Base-by-base conservation (phyloP, 2,113 vertebrate genomes). In the Micronycteris hirsuta region DNA sequence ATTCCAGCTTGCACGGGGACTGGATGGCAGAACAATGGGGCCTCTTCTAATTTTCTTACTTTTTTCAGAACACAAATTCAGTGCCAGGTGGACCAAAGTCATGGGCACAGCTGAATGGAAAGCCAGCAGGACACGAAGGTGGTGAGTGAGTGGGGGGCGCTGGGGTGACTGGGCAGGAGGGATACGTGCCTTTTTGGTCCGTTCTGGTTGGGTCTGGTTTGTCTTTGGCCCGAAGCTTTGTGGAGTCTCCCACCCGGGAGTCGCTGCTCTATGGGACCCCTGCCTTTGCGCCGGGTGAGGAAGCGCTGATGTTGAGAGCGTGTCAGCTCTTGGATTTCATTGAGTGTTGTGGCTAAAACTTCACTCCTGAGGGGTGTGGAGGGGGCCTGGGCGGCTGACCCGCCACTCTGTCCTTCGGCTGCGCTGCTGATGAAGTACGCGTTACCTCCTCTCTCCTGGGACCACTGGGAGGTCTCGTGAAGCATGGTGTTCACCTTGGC, bases 41-140 rank as follows among this genome's bases (percentile, higher is more conserved):
- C 58, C 43, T 52, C n/a, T 83, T 97, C 49, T 97, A 15, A 16
- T 2, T 61, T 2, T 4, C n/a, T 93, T 41, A 15, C 86, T 5
- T 91, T 97, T 98, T 97, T 33, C 98, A 99, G 99, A 99, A 98
- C 98, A 99, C 99, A 99, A 99, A 98, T 99, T 99, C 98, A 99
- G 98, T 97, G 98, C 98, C 99, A 99, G 99, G 99, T 99, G 99
- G 99, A 99, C 99, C 99, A 99, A 99, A 99, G 98, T 99, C 99
- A 99, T 99, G 99, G 99, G 99, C 99, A 99, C 99, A 99, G 99
- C 99, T 99, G 99, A 99, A 99, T 99, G 99, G 99, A 99, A 99
- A 99, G 99, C 99, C 99, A 99, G 99, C 98, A 99, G 99, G 99
- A 99, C 99, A 98, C 98, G 99, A 99, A 99, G 99, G 99, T 99